Conservation (phyloP, 2,113 vertebrate species). For the Anolis sagrei region DNA sequence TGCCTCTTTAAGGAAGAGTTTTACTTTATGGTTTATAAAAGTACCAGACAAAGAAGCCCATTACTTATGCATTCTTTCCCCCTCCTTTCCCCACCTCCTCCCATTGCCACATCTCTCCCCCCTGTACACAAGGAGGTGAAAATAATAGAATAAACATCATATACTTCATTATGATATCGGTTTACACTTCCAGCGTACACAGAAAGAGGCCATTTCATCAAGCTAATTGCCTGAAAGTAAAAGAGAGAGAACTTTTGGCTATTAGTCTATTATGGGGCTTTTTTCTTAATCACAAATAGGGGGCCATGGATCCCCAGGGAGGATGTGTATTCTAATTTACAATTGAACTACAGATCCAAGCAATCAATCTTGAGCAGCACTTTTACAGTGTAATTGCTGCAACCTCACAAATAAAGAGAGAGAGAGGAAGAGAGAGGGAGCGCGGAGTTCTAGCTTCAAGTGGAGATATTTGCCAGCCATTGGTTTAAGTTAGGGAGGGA, state of each 20-base stretch:
- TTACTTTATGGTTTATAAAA: conserved; percentile 74
- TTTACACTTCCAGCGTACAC: conserved; percentile 89
- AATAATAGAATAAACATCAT: conserved; percentile 92
- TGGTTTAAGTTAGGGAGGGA: conserved; percentile 72
- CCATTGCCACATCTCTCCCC: background rate
- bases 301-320: conserved; percentile 89
- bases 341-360: conserved; percentile 99
- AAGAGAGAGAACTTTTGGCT: conserved; percentile 95
- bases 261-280: conserved; percentile 95
- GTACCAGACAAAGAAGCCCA: conserved; percentile 75
- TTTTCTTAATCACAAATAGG: conserved; percentile 99
- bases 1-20: conserved; percentile 79
- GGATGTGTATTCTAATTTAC: conserved; percentile 98
- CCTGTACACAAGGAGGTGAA: conserved; percentile 85
- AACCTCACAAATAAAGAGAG: conserved; percentile 86
- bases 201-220: conserved; percentile 95
- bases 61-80: conserved; percentile 76
- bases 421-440: background rate
- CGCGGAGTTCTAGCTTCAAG: conserved; percentile 77
- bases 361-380: conserved; percentile 97
- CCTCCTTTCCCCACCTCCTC: background rate
- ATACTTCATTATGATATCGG: conserved; percentile 92
- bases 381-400: conserved; percentile 93
- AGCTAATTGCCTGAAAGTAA: conserved; percentile 98
- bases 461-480: conserved; percentile 79